Conservation (phyloP, 53 echinoderm and acorn worm genomes). For the Mesocentrotus franciscanus region DNA sequence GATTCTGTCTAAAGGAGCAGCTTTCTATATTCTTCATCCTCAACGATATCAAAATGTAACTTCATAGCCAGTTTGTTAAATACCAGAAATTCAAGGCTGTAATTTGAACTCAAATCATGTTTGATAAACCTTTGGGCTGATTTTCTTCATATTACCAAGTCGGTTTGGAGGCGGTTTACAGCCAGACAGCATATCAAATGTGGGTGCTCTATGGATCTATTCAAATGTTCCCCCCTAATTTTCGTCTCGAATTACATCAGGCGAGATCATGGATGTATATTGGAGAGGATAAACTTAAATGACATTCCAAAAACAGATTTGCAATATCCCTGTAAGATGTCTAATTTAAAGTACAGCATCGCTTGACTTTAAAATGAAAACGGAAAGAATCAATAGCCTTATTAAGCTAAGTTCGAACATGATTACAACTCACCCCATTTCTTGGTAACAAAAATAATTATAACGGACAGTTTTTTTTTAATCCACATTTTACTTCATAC, state of each 20-base stretch:
- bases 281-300: neutral
- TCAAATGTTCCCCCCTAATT: neutral
- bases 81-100: neutral
- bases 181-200: neutral
- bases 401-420: neutral
- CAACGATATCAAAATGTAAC: neutral
- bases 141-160: neutral
- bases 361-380: neutral
- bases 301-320: neutral
- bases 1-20: neutral
- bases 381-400: neutral
- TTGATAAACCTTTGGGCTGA: neutral
- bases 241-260: neutral
- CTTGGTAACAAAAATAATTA: too few relatives aligned
- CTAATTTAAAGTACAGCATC: neutral
- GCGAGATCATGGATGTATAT: neutral
- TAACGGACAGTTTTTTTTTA: neutral
- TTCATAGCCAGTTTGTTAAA: neutral
- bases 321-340: neutral
- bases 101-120: neutral
- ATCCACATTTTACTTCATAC: neutral
- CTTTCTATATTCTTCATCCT: neutral
- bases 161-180: neutral
- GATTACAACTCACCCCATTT: neutral
- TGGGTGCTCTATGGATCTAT: neutral